Base-by-base conservation (phyloP, 2,113 vertebrate species). In the Pteropus alecto region DNA sequence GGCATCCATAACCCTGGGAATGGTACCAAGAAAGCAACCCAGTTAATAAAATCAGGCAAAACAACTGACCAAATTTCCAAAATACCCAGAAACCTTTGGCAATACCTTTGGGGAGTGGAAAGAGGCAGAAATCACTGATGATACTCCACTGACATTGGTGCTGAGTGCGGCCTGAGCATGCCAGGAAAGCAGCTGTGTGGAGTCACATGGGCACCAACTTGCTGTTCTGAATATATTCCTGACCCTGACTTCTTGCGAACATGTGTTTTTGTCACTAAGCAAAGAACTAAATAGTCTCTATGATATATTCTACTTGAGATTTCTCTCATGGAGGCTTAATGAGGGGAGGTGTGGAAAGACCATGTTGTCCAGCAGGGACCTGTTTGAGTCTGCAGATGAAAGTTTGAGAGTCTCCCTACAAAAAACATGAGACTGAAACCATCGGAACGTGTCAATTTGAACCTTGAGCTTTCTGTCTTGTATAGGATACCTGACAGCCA, bases 341-440 rank as follows among this genome's bases (percentile, higher is more conserved):
- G 43, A n/a, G 41, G 46, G 56, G 18, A 74, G n/a, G 38, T 33
- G 11, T 83, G 58, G 65, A 38, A 6, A 51, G 43, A n/a, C 33
- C 19, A 1, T 48, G 16, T 12, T 3, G 6, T 51, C 28, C 18
- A 6, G 2, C 0, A 10, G 28, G 33, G 48, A 24, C 63, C 22
- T 68, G 24, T 35, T 48, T 70, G 38, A 54, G 3, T 93, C 71
- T 92, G 84, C 71, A 48, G n/a, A 19, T 71, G 43, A 70, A 58
- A 54, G 7, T 41, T 56, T 18, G 18, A 41, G 12, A 3, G 0
- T 26, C 68, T 90, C 63, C 68, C 43, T 26, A n/a, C 12, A 35
- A 68, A 77, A 26, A 33, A 63, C 28, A 30, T 43, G 19, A 54
- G 46, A 61, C 41, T 58, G 18, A 76, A 71, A 30, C 46, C 22